phyloP scores from a whole-genome alignment of 2,888 invertebrate genomes.

The Nymphalis c-album region DNA sequence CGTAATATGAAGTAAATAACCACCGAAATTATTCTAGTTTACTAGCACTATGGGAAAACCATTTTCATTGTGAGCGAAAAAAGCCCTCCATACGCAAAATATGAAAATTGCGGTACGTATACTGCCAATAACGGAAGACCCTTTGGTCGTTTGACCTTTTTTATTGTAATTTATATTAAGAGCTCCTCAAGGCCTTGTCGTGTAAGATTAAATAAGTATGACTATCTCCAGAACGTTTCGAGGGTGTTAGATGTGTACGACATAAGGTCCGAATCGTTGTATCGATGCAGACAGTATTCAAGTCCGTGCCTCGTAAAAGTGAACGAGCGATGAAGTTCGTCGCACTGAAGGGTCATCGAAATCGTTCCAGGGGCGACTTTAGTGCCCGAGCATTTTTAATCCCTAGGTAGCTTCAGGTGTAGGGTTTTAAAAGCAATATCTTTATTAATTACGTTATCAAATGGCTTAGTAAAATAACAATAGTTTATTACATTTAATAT shows the following conservation, averaged over 20 bases:
- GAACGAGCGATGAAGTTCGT: constrained; percentile 49
- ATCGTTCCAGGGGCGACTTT: constrained; percentile 41
- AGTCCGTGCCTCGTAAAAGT: constrained; percentile 58
- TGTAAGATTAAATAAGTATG: constrained; percentile 46
- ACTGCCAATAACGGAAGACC: constrained; percentile 36
- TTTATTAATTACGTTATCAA: neutral
- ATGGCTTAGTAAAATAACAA: neutral
- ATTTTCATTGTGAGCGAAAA: constrained; percentile 33
- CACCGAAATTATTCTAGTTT: constrained; percentile 23
- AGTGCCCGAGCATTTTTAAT: constrained; percentile 35
- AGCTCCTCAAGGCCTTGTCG: constrained; percentile 39
- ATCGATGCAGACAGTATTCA: constrained; percentile 54
- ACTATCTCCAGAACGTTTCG: constrained; percentile 30
- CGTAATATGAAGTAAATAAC: constrained; percentile 22
- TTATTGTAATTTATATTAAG: constrained; percentile 41
- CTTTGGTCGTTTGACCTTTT: constrained; percentile 39
- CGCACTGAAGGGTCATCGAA: constrained; percentile 52
- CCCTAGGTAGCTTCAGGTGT: constrained; percentile 14
- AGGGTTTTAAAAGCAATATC: constrained; percentile 11
- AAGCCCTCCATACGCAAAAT: constrained; percentile 34
- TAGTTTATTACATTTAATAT: too few relatives aligned
- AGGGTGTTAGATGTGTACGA: constrained; percentile 48
- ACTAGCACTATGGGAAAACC: constrained; percentile 32
- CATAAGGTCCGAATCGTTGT: constrained; percentile 48
- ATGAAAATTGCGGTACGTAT: constrained; percentile 36